A percentile compares a stretch with the other conserved stretches of the same genome.
Conservation (phyloP, 2,797 vertebrate species). For the Acipenser transmontanus region DNA sequence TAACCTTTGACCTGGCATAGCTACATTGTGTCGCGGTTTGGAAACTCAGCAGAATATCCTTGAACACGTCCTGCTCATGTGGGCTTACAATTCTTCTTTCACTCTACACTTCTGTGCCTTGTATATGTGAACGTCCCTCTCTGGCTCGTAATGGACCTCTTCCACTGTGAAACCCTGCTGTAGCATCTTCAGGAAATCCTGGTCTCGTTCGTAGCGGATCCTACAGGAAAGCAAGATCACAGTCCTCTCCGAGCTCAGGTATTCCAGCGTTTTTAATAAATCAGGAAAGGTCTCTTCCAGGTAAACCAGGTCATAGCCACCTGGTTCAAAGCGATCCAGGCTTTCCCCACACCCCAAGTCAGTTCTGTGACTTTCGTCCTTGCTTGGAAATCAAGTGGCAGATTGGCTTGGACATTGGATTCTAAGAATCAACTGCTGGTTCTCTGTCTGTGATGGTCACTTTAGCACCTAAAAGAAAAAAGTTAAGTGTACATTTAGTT, state of each 20-base stretch:
- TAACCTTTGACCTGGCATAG: too few species aligned
- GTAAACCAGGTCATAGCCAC: constrained; percentile 76
- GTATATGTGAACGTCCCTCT: constrained; percentile 79
- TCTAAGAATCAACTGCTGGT: constrained; percentile 76
- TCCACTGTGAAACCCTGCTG: constrained; percentile 57
- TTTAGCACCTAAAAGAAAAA: constrained; percentile 60
- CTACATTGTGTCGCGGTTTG: neutral
- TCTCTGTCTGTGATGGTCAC: constrained; percentile 86
- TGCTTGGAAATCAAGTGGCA: constrained; percentile 53
- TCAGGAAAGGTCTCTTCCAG: constrained; percentile 83
- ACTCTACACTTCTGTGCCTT: constrained; percentile 53
- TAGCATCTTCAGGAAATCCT: constrained; percentile 73
- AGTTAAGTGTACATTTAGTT: too few species aligned
- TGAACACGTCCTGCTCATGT: constrained; percentile 29
- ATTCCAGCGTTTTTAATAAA: constrained; percentile 73
- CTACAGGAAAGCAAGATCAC: constrained; percentile 79
- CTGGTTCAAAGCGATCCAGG: constrained; percentile 61
- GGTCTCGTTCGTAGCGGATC: constrained; percentile 85
- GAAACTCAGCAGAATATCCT: constrained; percentile 8
- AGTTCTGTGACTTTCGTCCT: constrained; percentile 73
- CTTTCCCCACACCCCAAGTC: constrained; percentile 71
- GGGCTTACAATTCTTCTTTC: constrained; percentile 53
- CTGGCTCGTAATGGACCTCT: constrained; percentile 72
- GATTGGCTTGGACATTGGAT: constrained; percentile 75
- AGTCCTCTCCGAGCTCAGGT: constrained; percentile 67